phyloP scores from a whole-genome alignment of 2,888 invertebrate genomes.

The Mechanitis mazaeus region DNA sequence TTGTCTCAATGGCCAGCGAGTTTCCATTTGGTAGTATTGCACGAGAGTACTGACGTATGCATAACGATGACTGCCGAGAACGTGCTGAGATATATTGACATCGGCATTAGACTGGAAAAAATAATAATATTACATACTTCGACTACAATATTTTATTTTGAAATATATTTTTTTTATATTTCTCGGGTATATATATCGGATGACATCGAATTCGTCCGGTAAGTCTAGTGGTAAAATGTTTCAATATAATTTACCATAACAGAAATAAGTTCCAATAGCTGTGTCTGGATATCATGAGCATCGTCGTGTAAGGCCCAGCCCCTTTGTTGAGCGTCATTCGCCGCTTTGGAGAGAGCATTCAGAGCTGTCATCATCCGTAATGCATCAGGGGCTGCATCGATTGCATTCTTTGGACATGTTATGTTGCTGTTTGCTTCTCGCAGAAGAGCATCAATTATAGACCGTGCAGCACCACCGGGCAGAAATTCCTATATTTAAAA shows the following conservation, averaged over 20 bases:
- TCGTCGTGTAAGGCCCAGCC: slow-evolving; percentile 98
- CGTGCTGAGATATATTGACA: slow-evolving; percentile 89
- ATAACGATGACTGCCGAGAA: slow-evolving; percentile 89
- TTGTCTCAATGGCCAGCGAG: slow-evolving; percentile 89
- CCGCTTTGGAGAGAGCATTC: slow-evolving; percentile 89
- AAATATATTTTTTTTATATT: neutral
- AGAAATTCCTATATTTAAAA: slow-evolving; percentile 54
- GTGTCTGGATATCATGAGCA: slow-evolving; percentile 90
- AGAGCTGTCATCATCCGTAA: slow-evolving; percentile 88
- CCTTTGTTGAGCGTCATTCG: slow-evolving; percentile 96
- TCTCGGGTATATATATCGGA: too few species aligned
- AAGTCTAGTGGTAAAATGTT: neutral
- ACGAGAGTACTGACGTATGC: slow-evolving; percentile 89
- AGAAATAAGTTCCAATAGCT: slow-evolving; percentile 87
- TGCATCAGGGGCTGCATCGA: slow-evolving; percentile 90
- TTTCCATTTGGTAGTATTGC: slow-evolving; percentile 97
- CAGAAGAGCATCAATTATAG: slow-evolving; percentile 66
- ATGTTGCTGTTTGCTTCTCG: slow-evolving; percentile 69
- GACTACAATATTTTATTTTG: neutral
- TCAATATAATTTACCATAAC: slow-evolving; percentile 79
- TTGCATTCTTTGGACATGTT: slow-evolving; percentile 77
- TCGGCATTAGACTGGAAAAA: slow-evolving; percentile 89
- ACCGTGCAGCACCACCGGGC: slow-evolving; percentile 67
- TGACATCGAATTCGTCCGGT: too few species aligned
- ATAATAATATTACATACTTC: neutral